These are phyloP conservation scores for Columba guinea DNA, from an alignment of 2,797 vertebrate species.

Conservation along the genomic window DNA sequence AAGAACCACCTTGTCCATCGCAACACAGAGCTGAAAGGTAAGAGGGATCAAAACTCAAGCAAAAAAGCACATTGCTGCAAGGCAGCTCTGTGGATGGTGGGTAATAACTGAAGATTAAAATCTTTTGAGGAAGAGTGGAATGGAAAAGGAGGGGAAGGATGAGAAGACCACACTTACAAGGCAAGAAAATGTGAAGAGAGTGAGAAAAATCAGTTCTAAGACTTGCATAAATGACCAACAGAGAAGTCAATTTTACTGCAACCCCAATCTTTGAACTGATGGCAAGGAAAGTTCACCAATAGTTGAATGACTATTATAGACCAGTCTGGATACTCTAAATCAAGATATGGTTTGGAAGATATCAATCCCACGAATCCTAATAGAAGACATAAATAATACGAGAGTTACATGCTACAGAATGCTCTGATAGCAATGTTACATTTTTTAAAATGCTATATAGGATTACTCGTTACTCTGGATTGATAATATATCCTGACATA, in stretches of 20 bases:
- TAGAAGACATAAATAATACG: neutral
- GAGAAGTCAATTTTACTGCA: neutral
- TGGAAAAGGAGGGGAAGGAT: neutral
- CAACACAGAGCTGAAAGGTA: neutral
- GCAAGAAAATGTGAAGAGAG: neutral
- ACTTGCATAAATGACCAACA: neutral
- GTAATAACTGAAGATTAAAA: neutral
- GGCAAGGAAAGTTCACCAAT: neutral
- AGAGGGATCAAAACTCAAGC: neutral
- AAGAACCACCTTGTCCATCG: neutral
- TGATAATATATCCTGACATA: slow-evolving; percentile 52
- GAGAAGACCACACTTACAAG: neutral
- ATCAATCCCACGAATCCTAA: neutral
- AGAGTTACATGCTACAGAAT: neutral
- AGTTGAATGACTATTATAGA: neutral
- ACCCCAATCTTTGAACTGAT: neutral
- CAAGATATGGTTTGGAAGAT: neutral
- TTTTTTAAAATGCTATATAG: neutral
- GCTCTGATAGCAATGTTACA: neutral
- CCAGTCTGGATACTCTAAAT: neutral
- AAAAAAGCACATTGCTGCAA: neutral
- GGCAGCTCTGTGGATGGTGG: neutral
- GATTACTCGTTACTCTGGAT: neutral
- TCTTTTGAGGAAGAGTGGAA: neutral
- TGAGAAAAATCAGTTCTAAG: neutral